These are phyloP conservation scores for Stictonetta naevosa DNA, from an alignment of 2,113 vertebrate genomes.

Conservation along the genomic window DNA sequence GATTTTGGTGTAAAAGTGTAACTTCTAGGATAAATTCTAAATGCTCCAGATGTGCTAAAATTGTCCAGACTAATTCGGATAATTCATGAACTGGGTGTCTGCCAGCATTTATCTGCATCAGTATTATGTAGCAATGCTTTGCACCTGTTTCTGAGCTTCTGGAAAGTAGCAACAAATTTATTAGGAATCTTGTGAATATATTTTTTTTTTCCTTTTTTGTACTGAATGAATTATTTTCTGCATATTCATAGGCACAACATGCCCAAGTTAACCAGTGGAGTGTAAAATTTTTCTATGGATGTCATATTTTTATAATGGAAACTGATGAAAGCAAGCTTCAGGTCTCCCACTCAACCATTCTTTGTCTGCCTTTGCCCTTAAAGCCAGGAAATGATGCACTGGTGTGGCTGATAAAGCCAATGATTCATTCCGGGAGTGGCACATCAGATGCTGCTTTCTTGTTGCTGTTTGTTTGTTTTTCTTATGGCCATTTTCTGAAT, in stretches of 20 bases:
- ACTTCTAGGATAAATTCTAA: conserved; percentile 12
- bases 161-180: background rate
- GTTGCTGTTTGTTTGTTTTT: background rate
- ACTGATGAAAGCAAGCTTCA: background rate
- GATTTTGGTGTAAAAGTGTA: background rate
- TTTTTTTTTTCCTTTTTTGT: background rate
- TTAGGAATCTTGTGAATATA: background rate
- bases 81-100: conserved; percentile 33
- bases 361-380: background rate
- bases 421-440: background rate
- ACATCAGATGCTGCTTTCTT: background rate
- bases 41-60: conserved; percentile 48
- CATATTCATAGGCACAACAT: background rate
- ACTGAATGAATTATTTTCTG: background rate
- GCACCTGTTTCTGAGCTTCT: conserved; percentile 33
- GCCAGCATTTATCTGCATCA: background rate
- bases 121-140: background rate
- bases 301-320: background rate
- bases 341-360: background rate
- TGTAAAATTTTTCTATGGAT: background rate
- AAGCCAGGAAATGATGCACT: background rate
- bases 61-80: conserved; percentile 34
- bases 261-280: background rate
- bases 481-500: background rate
- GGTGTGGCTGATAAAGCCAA: background rate